Evolutionary conservation across 2,888 invertebrate species (phyloP).

Genomic region (Philhelius pedissequus): DNA sequence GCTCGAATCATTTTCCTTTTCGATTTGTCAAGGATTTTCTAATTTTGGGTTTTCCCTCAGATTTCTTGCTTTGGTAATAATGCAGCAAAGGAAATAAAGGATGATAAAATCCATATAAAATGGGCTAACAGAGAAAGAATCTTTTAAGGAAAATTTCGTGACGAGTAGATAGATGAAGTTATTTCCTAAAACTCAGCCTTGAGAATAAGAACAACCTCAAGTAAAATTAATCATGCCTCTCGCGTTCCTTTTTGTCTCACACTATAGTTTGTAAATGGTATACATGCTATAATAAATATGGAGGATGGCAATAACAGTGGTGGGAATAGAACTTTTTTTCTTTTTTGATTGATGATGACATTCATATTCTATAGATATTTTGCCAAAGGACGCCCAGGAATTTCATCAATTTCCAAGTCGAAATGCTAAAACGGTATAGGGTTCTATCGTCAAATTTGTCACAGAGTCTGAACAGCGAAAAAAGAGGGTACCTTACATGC

Average conservation of each 20-base stretch:
- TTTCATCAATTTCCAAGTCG: constrained; percentile 54
- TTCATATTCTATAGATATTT: constrained; percentile 66
- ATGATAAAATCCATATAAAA: constrained; percentile 29
- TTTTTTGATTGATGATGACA: constrained; percentile 67
- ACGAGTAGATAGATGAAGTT: constrained; percentile 66
- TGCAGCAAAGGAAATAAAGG: background rate
- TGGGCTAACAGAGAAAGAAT: constrained; percentile 21
- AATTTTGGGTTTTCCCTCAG: constrained; percentile 60
- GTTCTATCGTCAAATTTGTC: constrained; percentile 35
- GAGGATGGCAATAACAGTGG: constrained; percentile 31
- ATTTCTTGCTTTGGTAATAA: constrained; percentile 19
- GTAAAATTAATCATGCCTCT: constrained; percentile 60
- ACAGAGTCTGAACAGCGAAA: background rate
- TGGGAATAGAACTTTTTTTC: constrained; percentile 37
- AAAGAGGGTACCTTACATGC: background rate
- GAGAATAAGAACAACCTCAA: constrained; percentile 61
- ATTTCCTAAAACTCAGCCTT: constrained; percentile 63
- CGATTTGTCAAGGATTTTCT: constrained; percentile 63
- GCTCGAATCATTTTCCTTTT: constrained; percentile 43
- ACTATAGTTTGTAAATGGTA: constrained; percentile 9
- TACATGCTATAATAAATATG: constrained; percentile 55
- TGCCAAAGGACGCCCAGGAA: constrained; percentile 56
- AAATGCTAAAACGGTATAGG: constrained; percentile 10
- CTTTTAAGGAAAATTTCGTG: constrained; percentile 40
- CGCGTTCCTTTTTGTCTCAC: constrained; percentile 16